phyloP scores from a whole-genome alignment of 2,113 vertebrate species.

The Elanoides forficatus region DNA sequence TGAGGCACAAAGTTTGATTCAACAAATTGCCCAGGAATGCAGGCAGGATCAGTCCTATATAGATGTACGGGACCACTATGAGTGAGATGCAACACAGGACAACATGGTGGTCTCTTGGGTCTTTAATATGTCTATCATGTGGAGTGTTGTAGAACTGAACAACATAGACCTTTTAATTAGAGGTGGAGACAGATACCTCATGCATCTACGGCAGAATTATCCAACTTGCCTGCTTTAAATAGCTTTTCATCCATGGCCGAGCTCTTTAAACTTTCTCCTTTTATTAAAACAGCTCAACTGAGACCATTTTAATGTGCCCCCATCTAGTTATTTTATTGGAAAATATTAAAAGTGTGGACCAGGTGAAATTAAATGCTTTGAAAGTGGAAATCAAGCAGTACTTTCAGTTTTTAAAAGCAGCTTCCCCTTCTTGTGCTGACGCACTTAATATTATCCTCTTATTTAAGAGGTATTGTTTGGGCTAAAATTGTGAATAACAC shows the following conservation, averaged over 20 bases:
- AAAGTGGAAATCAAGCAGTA: conserved; percentile 54
- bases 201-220: conserved; percentile 52
- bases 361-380: conserved; percentile 63
- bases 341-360: conserved; percentile 56
- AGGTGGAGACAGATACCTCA: conserved; percentile 46
- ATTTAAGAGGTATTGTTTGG: conserved; percentile 57
- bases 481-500: conserved; percentile 39
- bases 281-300: conserved; percentile 70
- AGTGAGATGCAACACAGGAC: background rate
- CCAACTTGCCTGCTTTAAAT: conserved; percentile 49
- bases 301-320: conserved; percentile 57
- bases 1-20: background rate
- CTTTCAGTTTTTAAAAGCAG: conserved; percentile 27
- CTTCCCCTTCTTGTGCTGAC: conserved; percentile 18
- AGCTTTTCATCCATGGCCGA: conserved; percentile 67
- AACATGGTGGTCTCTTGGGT: background rate
- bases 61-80: accelerated
- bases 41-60: background rate
- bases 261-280: conserved; percentile 66
- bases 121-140: background rate
- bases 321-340: conserved; percentile 64
- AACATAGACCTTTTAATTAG: conserved; percentile 62
- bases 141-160: conserved; percentile 23
- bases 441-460: conserved; percentile 33
- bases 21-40: background rate